Evolutionary conservation across 2,888 invertebrate species (phyloP), one percentile per base, ranked within the genome.

Genomic region (Trissonchulus latispiculum): DNA sequence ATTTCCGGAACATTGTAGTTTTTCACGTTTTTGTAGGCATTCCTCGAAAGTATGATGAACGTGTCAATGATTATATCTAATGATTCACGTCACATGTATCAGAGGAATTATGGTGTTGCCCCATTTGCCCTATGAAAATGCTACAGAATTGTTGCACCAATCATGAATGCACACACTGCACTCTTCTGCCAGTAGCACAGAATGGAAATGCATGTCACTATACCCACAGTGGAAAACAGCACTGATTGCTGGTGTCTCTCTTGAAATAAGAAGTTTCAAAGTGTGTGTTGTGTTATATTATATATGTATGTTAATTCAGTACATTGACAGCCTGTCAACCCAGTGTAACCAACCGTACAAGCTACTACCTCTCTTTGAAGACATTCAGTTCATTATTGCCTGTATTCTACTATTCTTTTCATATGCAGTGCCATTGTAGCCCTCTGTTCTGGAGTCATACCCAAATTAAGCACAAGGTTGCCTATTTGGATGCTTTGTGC

Each of bases 391-490:
- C n/a, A 59, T 59, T 59, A 59, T n/a, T 59, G 18, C n/a, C n/a
- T 23, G 18, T n/a, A 59, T 59, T 59, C 18, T 59, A n/a, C n/a
- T n/a, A 48, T 48, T 48, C 23, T 48, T 68, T 68, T 68, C 36
- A 68, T 82, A 2, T 82, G 82, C 75, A 80, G 80, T 64, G 77
- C 79, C 74, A 82, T 80, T 75, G 75, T 81, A n/a, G n/a, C n/a
- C n/a, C 68, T 78, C 77, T 64, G 78, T 81, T 2, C 82, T 81
- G 15, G 82, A 82, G 75, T 81, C 81, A n/a, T 82, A 83, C 72
- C 77, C 81, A 71, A 80, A 80, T 73, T 82, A 82, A 74, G 80
- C 81, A 28, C 76, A 81, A 70, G 82, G 82, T 33, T 82, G 78
- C 73, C 77, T 82, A 15, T 75, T 82, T 73, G 82, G 82, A 8